phyloP scores from a whole-genome alignment of 2,888 invertebrate genomes.

The Bombylius discolor region DNA sequence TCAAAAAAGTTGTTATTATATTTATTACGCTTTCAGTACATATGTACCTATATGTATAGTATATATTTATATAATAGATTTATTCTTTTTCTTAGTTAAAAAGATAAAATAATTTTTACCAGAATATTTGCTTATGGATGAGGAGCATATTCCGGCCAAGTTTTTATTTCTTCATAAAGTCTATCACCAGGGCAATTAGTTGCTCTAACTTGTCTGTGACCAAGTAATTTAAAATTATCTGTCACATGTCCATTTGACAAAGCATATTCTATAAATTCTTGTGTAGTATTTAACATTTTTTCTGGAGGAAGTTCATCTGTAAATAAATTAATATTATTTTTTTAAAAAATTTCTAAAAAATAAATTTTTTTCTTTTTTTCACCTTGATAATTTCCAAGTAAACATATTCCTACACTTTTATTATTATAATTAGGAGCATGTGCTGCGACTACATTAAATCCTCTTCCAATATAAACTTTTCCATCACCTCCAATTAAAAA shows the following conservation, averaged over 20 bases:
- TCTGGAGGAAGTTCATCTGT: conserved; percentile 44
- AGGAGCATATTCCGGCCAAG: conserved; percentile 43
- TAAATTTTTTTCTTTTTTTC: conserved; percentile 22
- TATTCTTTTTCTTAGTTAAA: too few relatives aligned
- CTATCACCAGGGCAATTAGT: conserved; percentile 56
- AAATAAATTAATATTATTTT: conserved; percentile 15
- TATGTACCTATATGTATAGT: too few relatives aligned
- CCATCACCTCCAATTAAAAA: conserved; percentile 65
- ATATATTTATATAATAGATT: too few relatives aligned
- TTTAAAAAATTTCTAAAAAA: background rate
- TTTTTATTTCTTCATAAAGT: conserved; percentile 45
- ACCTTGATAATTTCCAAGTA: conserved; percentile 43
- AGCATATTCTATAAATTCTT: conserved; percentile 47
- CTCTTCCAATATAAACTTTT: conserved; percentile 55
- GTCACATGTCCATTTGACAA: conserved; percentile 45
- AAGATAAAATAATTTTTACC: too few relatives aligned
- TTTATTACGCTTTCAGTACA: too few relatives aligned
- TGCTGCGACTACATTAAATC: conserved; percentile 54
- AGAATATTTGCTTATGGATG: background rate
- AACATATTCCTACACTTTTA: conserved; percentile 53
- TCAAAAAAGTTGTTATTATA: too few relatives aligned
- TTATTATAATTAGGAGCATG: conserved; percentile 56
- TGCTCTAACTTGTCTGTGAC: conserved; percentile 46
- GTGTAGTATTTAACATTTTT: conserved; percentile 45
- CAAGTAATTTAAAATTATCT: conserved; percentile 47